Evolutionary conservation across 2,888 invertebrate species (phyloP), one percentile per base, ranked within the genome.

Genomic region (Trissoscelio sp.): DNA sequence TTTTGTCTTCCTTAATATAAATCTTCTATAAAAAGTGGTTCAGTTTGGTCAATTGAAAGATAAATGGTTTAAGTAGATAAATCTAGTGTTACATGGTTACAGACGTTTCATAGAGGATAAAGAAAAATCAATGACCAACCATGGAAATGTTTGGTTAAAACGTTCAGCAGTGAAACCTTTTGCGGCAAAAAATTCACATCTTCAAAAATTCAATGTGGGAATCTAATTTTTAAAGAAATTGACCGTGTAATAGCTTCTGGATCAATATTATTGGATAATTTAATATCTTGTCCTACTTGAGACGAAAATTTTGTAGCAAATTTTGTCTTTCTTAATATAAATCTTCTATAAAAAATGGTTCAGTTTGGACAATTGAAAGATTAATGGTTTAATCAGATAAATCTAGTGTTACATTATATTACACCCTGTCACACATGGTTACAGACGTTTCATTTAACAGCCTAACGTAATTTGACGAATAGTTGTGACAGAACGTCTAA

Each of bases 401-500:
- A 42, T 46, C 37, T 34, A 14, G 16, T 24, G 46, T 74, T 66
- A 57, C 46, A 28, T 74, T 57, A 48, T 28, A 48, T 20, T 12
- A 37, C 18, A 39, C n/a, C 3, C 22, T 34, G 55, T 64, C 9
- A 46, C 74, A 28, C 58, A 28, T 75, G 51, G 31, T 77, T 44
- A 46, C 22, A 22, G 28, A 39, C 55, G 48, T 73, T 53, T 53
- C 62, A 57, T 69, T 60, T 53, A 55, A 79, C 16, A 28, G 18
- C 46, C 18, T 57, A 53, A 53, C 37, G 42, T 70, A 51, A 81
- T 81, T 75, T 66, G 72, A 75, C 46, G 80, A 70, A 70, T 64
- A 75, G 75, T 81, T 81, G 70, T 81, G 75, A 81, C 80, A 81
- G 80, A 62, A 69, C 20, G 69, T 69, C 74, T 81, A 81, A 81